Base-by-base conservation (phyloP, 2,797 vertebrate genomes). In the Morelia viridis region DNA sequence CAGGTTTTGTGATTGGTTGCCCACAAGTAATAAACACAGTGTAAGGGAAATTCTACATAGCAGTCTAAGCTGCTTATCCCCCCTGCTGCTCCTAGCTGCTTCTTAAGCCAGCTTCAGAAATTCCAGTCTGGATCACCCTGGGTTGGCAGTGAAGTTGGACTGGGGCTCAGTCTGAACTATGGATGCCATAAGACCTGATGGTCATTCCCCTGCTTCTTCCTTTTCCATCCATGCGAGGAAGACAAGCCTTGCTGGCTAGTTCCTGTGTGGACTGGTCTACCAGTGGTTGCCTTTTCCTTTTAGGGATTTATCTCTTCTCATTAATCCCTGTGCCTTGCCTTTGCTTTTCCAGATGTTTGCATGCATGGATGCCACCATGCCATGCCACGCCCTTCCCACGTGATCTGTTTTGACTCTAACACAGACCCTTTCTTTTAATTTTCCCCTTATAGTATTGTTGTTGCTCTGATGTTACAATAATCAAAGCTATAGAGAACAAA, bases 1-100 rank as follows among this genome's bases (percentile, higher is more conserved):
- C 84, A 90, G 62, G 46, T n/a, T 87, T 87, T 90, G 31, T 64
- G 60, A 86, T 90, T 92, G 92, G 92, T 41, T 92, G 50, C 60
- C 85, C 90, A 83, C 58, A 71, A 76, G 56, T 13, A 90, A 58
- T 31, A 90, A 90, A 56, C 15, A 56, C 62, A 53, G n/a, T 80
- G 50, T 57, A 41, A 87, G 31, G 35, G 71, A 80, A 46, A 80
- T 80, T 46, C 71, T 9, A 10, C 17, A 80, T 7, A 10, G 3
- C 50, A 53, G 50, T 53, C 50, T 53, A 53, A 53, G 6, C 22
- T 41, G 35, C 7, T 76, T 17, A 3, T 76, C 8, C 9, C 3
- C 35, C 41, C 17, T 41, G 35, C 31, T 19, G 31, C 68, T 76
- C 5, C 65, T 68, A 68, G 28, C 13, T 71, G 15, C 35, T 71